Evolutionary conservation across 1,140 invertebrate genomes (phyloP).

Genomic region (Potamilus streckersoni): DNA sequence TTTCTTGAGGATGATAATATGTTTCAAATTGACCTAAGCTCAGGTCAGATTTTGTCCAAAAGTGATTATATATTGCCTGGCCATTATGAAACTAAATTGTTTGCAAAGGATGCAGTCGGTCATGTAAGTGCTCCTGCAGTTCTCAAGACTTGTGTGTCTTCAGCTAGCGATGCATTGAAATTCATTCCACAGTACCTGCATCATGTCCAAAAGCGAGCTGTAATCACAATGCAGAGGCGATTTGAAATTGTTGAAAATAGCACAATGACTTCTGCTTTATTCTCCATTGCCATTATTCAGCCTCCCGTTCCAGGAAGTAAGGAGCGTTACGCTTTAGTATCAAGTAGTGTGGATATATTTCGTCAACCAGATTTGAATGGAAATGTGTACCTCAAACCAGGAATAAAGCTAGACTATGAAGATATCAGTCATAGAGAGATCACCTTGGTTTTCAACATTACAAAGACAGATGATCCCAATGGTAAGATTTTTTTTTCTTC

Average conservation of each 20-base stretch:
- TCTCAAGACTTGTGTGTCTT: background rate
- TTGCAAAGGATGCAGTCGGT: slow-evolving; percentile 15
- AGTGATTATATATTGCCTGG: slow-evolving; percentile 19
- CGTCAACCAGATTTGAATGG: slow-evolving; percentile 9
- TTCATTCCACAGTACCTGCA: slow-evolving; percentile 8
- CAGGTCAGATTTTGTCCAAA: slow-evolving; percentile 15
- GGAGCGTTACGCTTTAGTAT: slow-evolving; percentile 15
- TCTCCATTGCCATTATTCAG: slow-evolving; percentile 12
- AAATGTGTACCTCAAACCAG: slow-evolving; percentile 17
- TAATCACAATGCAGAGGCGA: slow-evolving; percentile 4
- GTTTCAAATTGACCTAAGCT: slow-evolving; percentile 13
- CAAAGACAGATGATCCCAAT: slow-evolving; percentile 15
- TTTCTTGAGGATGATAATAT: slow-evolving; percentile 4
- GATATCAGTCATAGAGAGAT: slow-evolving; percentile 14
- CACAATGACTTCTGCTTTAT: slow-evolving; percentile 12
- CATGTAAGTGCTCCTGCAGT: slow-evolving; percentile 13
- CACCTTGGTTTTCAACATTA: slow-evolving; percentile 19
- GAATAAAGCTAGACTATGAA: slow-evolving; percentile 18
- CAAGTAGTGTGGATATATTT: slow-evolving; percentile 9
- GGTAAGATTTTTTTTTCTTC: slow-evolving; percentile 5
- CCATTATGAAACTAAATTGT: slow-evolving; percentile 8
- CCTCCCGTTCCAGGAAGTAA: background rate
- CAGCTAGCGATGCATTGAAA: slow-evolving; percentile 8
- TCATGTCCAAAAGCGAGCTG: slow-evolving; percentile 13
- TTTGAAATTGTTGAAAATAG: slow-evolving; percentile 28